Evolutionary conservation across 1,140 invertebrate genomes (phyloP), one percentile per base, ranked within the genome.

Genomic region (Drosophila erecta): DNA sequence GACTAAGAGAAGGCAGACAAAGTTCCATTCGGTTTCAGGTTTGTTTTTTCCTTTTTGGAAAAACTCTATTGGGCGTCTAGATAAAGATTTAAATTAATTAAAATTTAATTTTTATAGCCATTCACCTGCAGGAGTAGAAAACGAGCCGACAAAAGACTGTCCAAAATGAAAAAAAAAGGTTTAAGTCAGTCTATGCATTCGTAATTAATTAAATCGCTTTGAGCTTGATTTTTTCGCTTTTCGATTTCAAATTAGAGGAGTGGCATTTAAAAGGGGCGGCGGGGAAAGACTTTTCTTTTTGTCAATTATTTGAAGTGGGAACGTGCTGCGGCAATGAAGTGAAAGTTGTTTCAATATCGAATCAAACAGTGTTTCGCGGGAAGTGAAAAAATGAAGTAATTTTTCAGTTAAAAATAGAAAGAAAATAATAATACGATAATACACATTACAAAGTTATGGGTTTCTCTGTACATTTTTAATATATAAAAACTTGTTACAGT

Each of bases 131-230:
- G 66, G 62, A 83, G 49, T 35, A 47, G 20, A 17, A 50, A 56
- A 69, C 35, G 11, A 11, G n/a, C 24, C 41, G 33, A 50, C 41
- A 15, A 17, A 20, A 30, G 38, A 27, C 40, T 17, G 30, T 44
- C 40, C 4, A 4, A 46, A 17, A 17, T 17, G 17, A 17, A 40
- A 64, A 61, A 55, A 49, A 56, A 64, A 67, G 54, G 65, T 60
- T 27, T 41, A 46, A 61, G 59, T 56, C 58, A 50, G 40, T 51
- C 72, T 46, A 85, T 85, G 81, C 77, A 85, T 85, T 85, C 54
- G 67, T 85, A 85, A 85, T 80, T 85, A 85, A 85, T 86, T 85
- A 86, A 85, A 86, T 80, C 67, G 61, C 73, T 61, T 67, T 30
- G 40, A 80, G 78, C 41, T 75, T 64, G 77, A 61, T 71, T 71